A percentile compares a stretch with the other conserved stretches of the same genome.
Evolutionary conservation across 2,888 invertebrate species (phyloP).

Genomic region (Cryptocephalus primarius): DNA sequence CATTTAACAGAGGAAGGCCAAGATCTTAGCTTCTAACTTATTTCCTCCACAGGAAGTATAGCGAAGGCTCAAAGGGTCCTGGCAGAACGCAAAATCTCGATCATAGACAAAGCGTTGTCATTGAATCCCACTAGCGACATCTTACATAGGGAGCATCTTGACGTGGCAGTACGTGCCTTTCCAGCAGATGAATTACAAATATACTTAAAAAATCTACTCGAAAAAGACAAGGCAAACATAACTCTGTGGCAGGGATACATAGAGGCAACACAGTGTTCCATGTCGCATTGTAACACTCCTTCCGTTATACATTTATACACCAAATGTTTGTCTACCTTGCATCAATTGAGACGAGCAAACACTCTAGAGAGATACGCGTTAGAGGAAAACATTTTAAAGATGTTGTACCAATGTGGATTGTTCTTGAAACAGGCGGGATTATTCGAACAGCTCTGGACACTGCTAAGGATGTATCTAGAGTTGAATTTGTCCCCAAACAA

Average conservation of each 20-base stretch:
- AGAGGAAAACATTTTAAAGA: slow-evolving; percentile 34
- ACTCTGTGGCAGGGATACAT: slow-evolving; percentile 44
- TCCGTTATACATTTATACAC: slow-evolving; percentile 47
- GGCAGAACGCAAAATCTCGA: slow-evolving; percentile 48
- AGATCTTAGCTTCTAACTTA: not conserved
- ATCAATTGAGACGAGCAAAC: slow-evolving; percentile 32
- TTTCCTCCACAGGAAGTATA: slow-evolving; percentile 19
- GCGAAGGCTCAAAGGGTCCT: slow-evolving; percentile 35
- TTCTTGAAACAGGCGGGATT: slow-evolving; percentile 62
- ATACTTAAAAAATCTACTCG: slow-evolving; percentile 38
- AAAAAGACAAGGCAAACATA: slow-evolving; percentile 38
- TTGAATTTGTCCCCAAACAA: slow-evolving; percentile 47
- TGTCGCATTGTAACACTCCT: slow-evolving; percentile 51
- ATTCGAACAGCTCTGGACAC: slow-evolving; percentile 64
- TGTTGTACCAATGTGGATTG: slow-evolving; percentile 44
- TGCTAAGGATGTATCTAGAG: slow-evolving; percentile 56
- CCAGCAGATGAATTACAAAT: slow-evolving; percentile 49
- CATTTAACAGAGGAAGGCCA: not conserved
- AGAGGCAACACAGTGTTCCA: slow-evolving; percentile 43
- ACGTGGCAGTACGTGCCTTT: slow-evolving; percentile 40
- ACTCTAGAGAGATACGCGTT: slow-evolving; percentile 28
- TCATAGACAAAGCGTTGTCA: slow-evolving; percentile 48
- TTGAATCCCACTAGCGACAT: slow-evolving; percentile 43
- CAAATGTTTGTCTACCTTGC: slow-evolving; percentile 38
- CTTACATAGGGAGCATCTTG: slow-evolving; percentile 41